Evolutionary conservation across 2,797 vertebrate genomes (phyloP), one percentile per base, ranked within the genome.

Genomic region (Sarcoramphus papa): DNA sequence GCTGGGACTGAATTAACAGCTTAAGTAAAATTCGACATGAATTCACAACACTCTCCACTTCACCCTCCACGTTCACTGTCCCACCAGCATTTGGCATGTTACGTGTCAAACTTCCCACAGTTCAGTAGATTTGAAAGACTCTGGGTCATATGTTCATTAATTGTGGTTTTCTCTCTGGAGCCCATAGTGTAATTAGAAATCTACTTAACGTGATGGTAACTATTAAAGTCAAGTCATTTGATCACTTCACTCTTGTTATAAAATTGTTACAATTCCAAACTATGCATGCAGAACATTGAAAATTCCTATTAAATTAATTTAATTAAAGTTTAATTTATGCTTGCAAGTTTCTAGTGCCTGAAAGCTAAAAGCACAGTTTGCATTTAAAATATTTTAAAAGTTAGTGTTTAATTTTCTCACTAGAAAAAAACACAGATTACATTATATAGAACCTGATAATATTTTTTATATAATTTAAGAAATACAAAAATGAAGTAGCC

Each of bases 291-390:
- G 89, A 98, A 96, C 96, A 82, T 90, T 93, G 92, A 94, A 73
- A 96, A 92, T 95, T 94, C 45, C 65, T 95, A 67, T 88, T 96
- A 77, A 93, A 93, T 95, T 97, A 96, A 92, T 96, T 93, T 93
- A 96, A 96, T 97, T 96, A 91, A 96, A 88, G 54, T 94, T 96
- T 94, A 95, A 96, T 95, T 97, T 96, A 86, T 91, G 59, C 95
- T 87, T 90, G 67, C 54, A 78, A 64, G 35, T 91, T 92, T 90
- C 83, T 79, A 81, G 14, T 81, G 45, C 51, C 76, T 91, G 47
- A 77, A 92, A 96, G 76, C 73, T 85, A 83, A 94, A 95, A 90
- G 64, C 63, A 70, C 22, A 31, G 25, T 85, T 85, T 85, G 63
- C 27, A 41, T 85, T 85, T 86, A 68, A 89, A 96, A 80, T 76